phyloP scores from a whole-genome alignment of 2,888 invertebrate genomes.

The Bursaphelenchus okinawaensis region DNA sequence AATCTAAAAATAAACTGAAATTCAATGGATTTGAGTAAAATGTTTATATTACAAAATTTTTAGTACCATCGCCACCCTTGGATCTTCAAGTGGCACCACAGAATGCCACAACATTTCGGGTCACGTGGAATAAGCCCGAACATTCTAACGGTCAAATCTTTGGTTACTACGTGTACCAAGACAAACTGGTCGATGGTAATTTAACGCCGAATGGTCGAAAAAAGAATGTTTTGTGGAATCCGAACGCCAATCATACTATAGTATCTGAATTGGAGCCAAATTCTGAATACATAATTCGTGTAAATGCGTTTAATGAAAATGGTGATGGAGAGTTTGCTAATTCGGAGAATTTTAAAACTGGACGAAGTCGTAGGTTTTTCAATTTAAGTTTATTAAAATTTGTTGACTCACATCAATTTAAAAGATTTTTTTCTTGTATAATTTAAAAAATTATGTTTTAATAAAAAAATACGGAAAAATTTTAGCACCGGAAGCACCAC shows the following conservation, averaged over 20 bases:
- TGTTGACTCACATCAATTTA: not conserved
- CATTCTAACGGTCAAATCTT: slow-evolving; percentile 75
- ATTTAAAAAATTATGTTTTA: no score
- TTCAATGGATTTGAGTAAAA: not conserved
- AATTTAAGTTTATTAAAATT: not conserved
- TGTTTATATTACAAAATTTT: no score
- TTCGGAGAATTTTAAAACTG: slow-evolving; percentile 75
- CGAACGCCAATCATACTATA: slow-evolving; percentile 37
- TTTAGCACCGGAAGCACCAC: slow-evolving; percentile 62
- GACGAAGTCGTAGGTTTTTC: slow-evolving; percentile 64
- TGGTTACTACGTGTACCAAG: slow-evolving; percentile 83
- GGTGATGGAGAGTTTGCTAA: slow-evolving; percentile 90
- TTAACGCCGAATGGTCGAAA: slow-evolving; percentile 27
- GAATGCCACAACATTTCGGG: slow-evolving; percentile 91
- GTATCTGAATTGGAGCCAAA: slow-evolving; percentile 82
- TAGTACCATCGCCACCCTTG: slow-evolving; percentile 95
- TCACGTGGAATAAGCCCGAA: slow-evolving; percentile 87
- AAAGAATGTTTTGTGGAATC: slow-evolving; percentile 36
- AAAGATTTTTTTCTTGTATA: not conserved
- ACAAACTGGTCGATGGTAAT: slow-evolving; percentile 37
- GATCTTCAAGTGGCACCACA: slow-evolving; percentile 78
- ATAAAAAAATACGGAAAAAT: slow-evolving; percentile 1
- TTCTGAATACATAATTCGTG: slow-evolving; percentile 79
- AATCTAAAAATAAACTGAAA: no score
- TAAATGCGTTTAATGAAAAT: slow-evolving; percentile 88